phyloP scores from a whole-genome alignment of 2,797 vertebrate species.

The Petrocephalus sullivani region DNA sequence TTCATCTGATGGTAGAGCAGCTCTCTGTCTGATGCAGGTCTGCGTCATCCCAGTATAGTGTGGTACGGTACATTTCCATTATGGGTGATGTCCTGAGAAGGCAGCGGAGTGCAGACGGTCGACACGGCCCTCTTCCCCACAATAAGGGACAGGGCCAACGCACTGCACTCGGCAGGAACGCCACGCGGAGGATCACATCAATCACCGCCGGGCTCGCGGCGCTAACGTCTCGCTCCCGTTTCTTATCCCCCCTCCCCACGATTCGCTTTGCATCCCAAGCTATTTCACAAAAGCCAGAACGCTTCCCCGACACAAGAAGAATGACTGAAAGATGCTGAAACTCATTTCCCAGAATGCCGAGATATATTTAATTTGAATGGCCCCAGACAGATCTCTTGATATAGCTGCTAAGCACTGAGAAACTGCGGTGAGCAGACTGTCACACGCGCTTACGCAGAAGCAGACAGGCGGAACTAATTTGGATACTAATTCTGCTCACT shows the following conservation, averaged over 20 bases:
- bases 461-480: slow-evolving; percentile 4
- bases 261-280: neutral
- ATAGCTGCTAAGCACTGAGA: neutral
- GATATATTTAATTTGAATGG: slow-evolving; percentile 5
- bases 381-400: neutral
- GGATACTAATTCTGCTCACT: neutral
- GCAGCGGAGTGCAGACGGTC: neutral
- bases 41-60: no score
- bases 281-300: neutral
- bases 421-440: neutral
- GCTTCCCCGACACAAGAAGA: neutral
- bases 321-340: neutral
- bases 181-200: neutral
- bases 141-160: neutral
- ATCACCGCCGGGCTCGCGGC: neutral
- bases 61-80: neutral
- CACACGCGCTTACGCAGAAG: neutral
- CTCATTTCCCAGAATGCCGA: neutral
- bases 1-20: no score
- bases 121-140: neutral
- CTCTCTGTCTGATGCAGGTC: no score
- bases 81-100: neutral
- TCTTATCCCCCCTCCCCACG: neutral
- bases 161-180: neutral
- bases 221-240: neutral